Base-by-base conservation (phyloP, 2,113 vertebrate genomes). In the Prochilodus magdalenae region DNA sequence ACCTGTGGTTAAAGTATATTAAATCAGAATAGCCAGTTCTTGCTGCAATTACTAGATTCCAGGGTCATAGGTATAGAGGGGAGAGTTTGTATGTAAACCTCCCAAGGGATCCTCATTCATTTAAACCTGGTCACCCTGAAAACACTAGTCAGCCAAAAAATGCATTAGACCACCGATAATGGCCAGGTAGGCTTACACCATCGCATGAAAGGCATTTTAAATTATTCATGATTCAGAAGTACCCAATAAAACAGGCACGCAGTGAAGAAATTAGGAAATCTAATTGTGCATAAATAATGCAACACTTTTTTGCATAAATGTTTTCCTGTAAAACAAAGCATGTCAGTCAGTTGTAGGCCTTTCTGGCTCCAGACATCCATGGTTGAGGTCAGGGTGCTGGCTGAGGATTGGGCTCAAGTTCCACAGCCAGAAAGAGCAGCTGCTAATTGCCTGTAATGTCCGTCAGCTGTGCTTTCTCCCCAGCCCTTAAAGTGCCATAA, bases 361-460 rank as follows among this genome's bases (percentile, higher is more conserved):
- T 13, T 69, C 26, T 18, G 24, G 22, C 72, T 67, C 33, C 15
- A 75, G 71, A 27, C 33, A 63, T 26, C 20, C 22, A 59, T 12
- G n/a, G 57, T 60, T 60, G 5, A 60, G 18, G 15, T 33, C 47
- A 66, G 22, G 7, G 73, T 22, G 10, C 26, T 40, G 36, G 51
- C 65, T 51, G 36, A 20, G 57, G 57, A 60, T 26, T 13, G 4
- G 12, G 8, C 66, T 70, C 66, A 13, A n/a, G 10, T 69, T 77
- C n/a, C 53, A 18, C 60, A 69, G 29, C 20, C 3, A 51, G 13
- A 63, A 13, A 70, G 27, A n/a, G 30, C 57, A 66, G 53, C 74
- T 72, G 27, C 26, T 77, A 51, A 85, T 85, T 60, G 75, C 53
- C 59, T 27, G 24, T 67, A 74, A 74, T 74, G 70, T 55, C 27